phyloP scores from a whole-genome alignment of 2,888 invertebrate genomes.

The Choristoneura rosaceana region DNA sequence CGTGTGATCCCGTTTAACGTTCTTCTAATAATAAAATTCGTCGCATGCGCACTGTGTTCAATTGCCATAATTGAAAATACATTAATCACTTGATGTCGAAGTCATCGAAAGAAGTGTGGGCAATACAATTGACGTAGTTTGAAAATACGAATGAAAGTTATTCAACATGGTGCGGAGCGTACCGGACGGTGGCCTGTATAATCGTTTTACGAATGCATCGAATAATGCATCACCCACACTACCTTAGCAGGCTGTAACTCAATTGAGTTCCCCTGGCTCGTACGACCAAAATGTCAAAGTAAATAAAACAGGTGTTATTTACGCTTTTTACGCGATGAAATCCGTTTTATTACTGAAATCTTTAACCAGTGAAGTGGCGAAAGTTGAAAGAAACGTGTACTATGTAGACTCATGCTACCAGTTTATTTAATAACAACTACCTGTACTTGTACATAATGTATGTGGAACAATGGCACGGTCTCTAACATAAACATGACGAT shows the following conservation, averaged over 20 bases:
- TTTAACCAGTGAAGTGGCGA: background rate
- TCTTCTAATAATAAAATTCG: constrained; percentile 73
- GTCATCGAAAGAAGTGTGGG: constrained; percentile 53
- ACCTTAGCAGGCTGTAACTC: background rate
- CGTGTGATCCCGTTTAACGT: constrained; percentile 69
- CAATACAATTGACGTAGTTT: constrained; percentile 70
- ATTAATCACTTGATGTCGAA: constrained; percentile 73
- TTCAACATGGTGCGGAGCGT: constrained; percentile 60
- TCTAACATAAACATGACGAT: background rate
- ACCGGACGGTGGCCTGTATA: constrained; percentile 16
- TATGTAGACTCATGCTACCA: background rate
- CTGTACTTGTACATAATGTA: background rate
- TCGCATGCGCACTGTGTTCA: constrained; percentile 78
- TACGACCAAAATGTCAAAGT: background rate
- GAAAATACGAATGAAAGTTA: constrained; percentile 69
- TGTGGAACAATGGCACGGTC: constrained; percentile 1
- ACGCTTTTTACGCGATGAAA: background rate
- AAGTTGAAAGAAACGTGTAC: background rate
- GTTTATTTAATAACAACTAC: background rate
- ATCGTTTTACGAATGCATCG: background rate
- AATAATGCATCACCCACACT: constrained; percentile 6
- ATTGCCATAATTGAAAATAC: constrained; percentile 78
- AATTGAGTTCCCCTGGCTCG: background rate
- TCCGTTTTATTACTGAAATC: background rate
- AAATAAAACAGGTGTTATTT: background rate